Base-by-base conservation (phyloP, 2,888 invertebrate genomes). In the Crematogaster levior region DNA sequence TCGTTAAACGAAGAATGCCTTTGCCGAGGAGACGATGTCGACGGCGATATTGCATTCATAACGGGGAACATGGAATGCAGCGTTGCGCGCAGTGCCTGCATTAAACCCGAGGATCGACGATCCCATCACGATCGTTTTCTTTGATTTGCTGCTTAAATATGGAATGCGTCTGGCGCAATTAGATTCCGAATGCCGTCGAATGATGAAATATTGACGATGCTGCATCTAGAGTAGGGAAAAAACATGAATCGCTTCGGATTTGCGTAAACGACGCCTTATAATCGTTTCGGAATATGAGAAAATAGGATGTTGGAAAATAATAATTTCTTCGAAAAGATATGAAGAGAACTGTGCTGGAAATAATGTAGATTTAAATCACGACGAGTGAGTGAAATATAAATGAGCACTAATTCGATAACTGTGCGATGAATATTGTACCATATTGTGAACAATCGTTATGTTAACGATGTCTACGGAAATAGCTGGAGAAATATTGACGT, bases 1-100 rank as follows among this genome's bases (percentile, higher is more conserved):
- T 79, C 68, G 56, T 79, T 56, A 68, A 79, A 68, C 77, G 68
- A 79, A 68, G 77, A 68, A 68, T 68, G 68, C 68, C 30, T 68
- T 53, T 66, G 40, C 68, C 66, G 43, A 30, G 66, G 3, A 77
- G 43, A 68, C 68, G 73, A 40, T 46, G 75, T 51, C 65, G 68
- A 30, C 43, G 40, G 51, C 68, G 68, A 79, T 79, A 79, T 79
- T 68, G 77, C 77, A 68, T 79, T 79, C 30, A 68, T 66, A 68
- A 58, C 46, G 34, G 12, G 53, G 56, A 68, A 58, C 46, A 24
- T 7, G 53, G 56, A 79, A 79, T 68, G 77, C 66, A 37, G 65
- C 75, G 65, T 60, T 30, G 43, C 73, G 65, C 68, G 68, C n/a
- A 15, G 15, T 43, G 46, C 40, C 68, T 68, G 68, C 56, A 68